Base-by-base conservation (phyloP, 2,888 invertebrate species). In the Limenitis camilla region DNA sequence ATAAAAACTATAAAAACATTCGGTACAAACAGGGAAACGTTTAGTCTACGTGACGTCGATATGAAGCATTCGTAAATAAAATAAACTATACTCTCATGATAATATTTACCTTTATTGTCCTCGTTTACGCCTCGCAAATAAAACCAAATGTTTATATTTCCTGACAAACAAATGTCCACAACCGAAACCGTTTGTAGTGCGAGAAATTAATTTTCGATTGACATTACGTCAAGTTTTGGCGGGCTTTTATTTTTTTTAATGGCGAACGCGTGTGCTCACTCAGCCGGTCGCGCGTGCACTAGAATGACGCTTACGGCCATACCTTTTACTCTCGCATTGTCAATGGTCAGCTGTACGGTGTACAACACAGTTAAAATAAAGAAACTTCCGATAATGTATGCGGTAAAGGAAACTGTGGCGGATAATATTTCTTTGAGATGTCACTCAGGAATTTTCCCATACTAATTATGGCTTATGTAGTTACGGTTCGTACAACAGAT, bases 361-460 rank as follows among this genome's bases (percentile, higher is more conserved):
- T 31, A 33, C 35, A 53, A 44, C 39, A 50, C 19, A 19, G 19
- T 19, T 38, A 56, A 60, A 69, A 56, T 65, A 60, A 62, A 60
- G 61, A 72, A 70, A 76, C 81, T 81, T 85, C 83, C 83, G 84
- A 83, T 78, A 77, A 78, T 77, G 67, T 68, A 70, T 71, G 72
- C 74, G 72, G 76, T 79, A 55, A 52, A 69, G 71, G 70, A 71
- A 71, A 64, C 59, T 58, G 53, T 62, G 58, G 56, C 63, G 61
- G 55, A 64, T 59, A 55, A 28, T 63, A 64, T 64, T 51, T 52
- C 53, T 56, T 32, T 58, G 41, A 57, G 45, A 49, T 35, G 55
- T 47, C 29, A 28, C 27, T 40, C 19, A 27, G 40, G 5, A n/a
- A 27, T 49, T 50, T 52, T 49, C 45, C 49, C 51, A 41, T 41